Evolutionary conservation across 2,888 invertebrate species (phyloP).

Genomic region (Capitulum mitella): DNA sequence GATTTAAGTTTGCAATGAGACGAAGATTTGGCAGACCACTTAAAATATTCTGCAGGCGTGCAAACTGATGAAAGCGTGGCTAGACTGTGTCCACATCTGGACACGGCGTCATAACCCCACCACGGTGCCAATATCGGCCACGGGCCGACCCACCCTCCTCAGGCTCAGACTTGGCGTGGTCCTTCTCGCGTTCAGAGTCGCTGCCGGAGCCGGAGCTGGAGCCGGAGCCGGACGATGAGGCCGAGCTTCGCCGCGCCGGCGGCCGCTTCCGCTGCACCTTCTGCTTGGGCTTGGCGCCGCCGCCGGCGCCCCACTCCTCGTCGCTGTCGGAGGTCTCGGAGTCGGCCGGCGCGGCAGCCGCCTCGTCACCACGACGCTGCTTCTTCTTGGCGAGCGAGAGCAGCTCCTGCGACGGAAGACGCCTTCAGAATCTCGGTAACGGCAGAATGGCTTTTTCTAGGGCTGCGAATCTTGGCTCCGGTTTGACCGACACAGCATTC

Average conservation of each 20-base stretch:
- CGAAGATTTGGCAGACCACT: too few relatives aligned
- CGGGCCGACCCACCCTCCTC: slow-evolving; percentile 35
- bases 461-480: too few relatives aligned
- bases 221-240: background rate
- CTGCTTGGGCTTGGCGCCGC: slow-evolving; percentile 32
- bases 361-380: slow-evolving; percentile 29
- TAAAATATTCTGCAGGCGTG: too few relatives aligned
- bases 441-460: too few relatives aligned
- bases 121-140: too few relatives aligned
- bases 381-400: slow-evolving; percentile 33
- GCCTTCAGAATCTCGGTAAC: too few relatives aligned
- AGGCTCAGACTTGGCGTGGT: slow-evolving; percentile 31
- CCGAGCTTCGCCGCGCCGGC: background rate
- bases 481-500: too few relatives aligned
- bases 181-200: slow-evolving; percentile 26
- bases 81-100: too few relatives aligned
- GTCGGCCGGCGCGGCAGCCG: slow-evolving; percentile 28
- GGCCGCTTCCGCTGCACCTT: slow-evolving; percentile 26
- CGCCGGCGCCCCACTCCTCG: slow-evolving; percentile 35
- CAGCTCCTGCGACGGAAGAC: slow-evolving; percentile 27
- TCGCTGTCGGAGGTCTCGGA: slow-evolving; percentile 36
- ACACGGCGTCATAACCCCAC: too few relatives aligned
- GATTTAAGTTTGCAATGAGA: too few relatives aligned
- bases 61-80: too few relatives aligned
- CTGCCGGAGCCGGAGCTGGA: background rate